Conservation (phyloP, 92 coral and sea anemone genomes). For the Epizoanthus ramosus region DNA sequence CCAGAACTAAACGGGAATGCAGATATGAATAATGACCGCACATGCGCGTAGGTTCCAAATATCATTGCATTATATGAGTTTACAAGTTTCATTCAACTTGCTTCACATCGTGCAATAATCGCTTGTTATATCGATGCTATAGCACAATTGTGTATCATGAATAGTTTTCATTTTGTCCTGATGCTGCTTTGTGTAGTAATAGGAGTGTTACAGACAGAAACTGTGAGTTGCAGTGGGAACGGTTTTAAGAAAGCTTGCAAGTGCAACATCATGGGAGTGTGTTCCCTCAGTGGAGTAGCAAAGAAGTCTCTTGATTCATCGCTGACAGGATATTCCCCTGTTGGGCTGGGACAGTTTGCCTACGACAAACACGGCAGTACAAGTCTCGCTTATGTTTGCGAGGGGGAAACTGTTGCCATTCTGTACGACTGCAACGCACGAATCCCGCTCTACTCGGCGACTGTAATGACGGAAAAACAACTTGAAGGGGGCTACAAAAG, state of each 20-base stretch:
- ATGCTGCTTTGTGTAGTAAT: too few species aligned
- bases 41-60: too few species aligned
- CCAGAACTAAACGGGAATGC: too few species aligned
- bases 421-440: constrained; percentile 51
- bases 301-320: neutral
- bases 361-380: neutral
- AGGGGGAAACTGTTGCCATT: constrained; percentile 33
- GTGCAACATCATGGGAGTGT: constrained; percentile 44
- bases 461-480: constrained; percentile 45
- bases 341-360: constrained; percentile 25
- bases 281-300: constrained; percentile 1
- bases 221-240: constrained; percentile 5
- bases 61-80: too few species aligned
- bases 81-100: too few species aligned
- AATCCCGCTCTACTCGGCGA: constrained; percentile 54
- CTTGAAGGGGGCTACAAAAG: neutral
- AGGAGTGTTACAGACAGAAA: neutral
- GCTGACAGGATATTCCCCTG: neutral
- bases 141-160: too few species aligned
- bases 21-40: too few species aligned
- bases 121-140: too few species aligned
- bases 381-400: constrained; percentile 45
- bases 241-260: constrained; percentile 31
- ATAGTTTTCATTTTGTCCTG: too few species aligned
- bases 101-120: too few species aligned